These are phyloP conservation scores for Trileptium ribeirensis DNA, from an alignment of 2,888 invertebrate genomes.

Conservation along the genomic window DNA sequence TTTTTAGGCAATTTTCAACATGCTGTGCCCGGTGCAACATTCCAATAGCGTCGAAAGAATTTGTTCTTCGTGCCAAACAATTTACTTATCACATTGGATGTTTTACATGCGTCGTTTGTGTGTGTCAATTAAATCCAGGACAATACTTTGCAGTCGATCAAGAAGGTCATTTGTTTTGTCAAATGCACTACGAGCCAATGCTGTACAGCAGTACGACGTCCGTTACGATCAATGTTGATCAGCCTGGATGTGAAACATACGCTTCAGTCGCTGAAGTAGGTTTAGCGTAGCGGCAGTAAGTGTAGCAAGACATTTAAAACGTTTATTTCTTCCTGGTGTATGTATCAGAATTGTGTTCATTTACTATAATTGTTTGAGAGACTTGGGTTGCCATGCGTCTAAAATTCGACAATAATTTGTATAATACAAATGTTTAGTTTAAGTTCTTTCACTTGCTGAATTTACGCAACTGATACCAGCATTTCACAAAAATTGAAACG, in stretches of 20 bases:
- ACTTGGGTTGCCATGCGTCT: no score
- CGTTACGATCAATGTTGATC: background rate
- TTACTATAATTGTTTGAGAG: no score
- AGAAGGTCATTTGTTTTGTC: constrained; percentile 41
- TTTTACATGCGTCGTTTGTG: constrained; percentile 78
- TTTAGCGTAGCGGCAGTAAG: no score
- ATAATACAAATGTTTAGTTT: no score
- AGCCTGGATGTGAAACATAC: background rate
- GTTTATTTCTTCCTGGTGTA: no score
- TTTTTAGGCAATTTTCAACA: constrained; percentile 73
- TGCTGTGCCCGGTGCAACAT: constrained; percentile 76
- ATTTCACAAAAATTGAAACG: no score
- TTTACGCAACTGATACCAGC: no score
- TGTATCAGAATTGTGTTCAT: no score
- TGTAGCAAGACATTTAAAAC: no score
- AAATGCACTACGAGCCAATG: constrained; percentile 34
- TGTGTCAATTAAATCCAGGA: constrained; percentile 71
- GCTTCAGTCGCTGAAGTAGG: no score
- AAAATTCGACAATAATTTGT: no score
- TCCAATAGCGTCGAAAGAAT: constrained; percentile 74
- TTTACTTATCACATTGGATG: constrained; percentile 79
- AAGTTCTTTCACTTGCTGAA: no score
- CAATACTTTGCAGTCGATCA: constrained; percentile 83
- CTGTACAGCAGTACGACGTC: background rate
- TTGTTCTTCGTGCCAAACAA: constrained; percentile 80